These are phyloP conservation scores for Vidua chalybeata DNA, from an alignment of 2,113 vertebrate genomes.

Conservation along the genomic window DNA sequence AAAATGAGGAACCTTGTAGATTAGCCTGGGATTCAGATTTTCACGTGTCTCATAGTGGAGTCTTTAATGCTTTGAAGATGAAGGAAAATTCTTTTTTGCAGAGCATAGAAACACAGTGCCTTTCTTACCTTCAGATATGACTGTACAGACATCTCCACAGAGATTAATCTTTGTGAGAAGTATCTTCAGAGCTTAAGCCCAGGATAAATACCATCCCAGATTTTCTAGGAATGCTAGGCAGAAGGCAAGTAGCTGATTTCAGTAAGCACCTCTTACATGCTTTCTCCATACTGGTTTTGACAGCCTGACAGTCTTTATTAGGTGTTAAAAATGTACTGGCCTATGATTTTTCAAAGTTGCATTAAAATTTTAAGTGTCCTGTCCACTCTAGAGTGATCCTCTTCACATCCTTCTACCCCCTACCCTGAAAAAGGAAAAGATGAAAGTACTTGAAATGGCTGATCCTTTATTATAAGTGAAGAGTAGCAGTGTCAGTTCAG, in stretches of 20 bases:
- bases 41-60: background rate
- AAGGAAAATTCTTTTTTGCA: background rate
- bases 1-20: background rate
- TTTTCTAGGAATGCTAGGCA: background rate
- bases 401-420: background rate
- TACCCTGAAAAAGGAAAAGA: background rate
- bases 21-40: background rate
- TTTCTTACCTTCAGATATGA: background rate
- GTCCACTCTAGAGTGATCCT: too few relatives aligned
- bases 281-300: background rate
- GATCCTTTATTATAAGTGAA: constrained; percentile 1
- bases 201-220: background rate
- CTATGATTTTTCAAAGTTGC: background rate
- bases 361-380: background rate
- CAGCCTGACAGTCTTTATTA: background rate
- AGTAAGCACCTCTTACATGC: background rate
- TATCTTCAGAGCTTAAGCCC: background rate
- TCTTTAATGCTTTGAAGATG: background rate
- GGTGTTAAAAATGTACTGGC: background rate
- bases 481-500: background rate
- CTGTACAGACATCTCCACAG: background rate
- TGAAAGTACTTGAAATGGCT: background rate
- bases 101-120: background rate
- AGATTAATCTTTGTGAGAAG: background rate
- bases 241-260: background rate